These are phyloP conservation scores for Wiebesia pumilae DNA, from an alignment of 1,140 invertebrate species.

Conservation along the genomic window DNA sequence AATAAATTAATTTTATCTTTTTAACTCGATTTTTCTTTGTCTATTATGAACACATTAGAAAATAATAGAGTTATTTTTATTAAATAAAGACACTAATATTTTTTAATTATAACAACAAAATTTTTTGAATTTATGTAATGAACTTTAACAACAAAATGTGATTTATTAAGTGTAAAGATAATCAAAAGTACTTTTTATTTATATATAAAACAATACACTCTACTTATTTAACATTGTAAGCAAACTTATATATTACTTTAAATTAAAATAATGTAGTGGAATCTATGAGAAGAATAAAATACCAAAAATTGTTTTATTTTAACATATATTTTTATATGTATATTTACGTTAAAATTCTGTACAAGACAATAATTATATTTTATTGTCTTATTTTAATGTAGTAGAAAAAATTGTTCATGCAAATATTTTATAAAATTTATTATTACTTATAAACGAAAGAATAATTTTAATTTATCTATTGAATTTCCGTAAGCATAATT, in stretches of 20 bases:
- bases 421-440: neutral
- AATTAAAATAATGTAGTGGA: neutral
- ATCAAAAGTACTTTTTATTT: constrained; percentile 16
- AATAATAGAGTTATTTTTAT: too few species aligned
- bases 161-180: constrained; percentile 13
- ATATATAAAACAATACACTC: neutral
- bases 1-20: too few species aligned
- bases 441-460: too few species aligned
- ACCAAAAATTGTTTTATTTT: neutral
- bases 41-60: too few species aligned
- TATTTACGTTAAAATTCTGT: too few species aligned
- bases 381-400: neutral
- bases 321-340: neutral
- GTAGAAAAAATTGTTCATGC: neutral
- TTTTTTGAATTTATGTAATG: neutral
- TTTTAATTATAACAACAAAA: neutral
- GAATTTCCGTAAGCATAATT: neutral
- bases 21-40: too few species aligned
- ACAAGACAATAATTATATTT: neutral
- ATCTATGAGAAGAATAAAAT: neutral
- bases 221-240: neutral
- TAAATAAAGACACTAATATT: neutral
- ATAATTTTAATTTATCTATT: neutral
- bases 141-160: neutral
- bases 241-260: neutral